Evolutionary conservation across 2,797 vertebrate genomes (phyloP), one percentile per base, ranked within the genome.

Genomic region (Argentina silus): DNA sequence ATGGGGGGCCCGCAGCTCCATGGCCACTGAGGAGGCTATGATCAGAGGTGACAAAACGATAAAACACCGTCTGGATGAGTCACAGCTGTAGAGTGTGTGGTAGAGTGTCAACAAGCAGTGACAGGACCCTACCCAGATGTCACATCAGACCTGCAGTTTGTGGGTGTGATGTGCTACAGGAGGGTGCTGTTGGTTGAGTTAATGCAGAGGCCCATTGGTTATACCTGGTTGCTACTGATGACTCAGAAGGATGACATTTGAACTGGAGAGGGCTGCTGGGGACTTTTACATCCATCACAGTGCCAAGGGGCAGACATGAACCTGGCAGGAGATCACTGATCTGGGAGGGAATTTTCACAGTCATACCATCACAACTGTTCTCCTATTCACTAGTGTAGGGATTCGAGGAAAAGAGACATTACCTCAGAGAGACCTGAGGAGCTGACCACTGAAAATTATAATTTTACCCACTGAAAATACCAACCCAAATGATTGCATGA

Each of bases 261-360:
- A 36, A 36, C 27, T 84, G 48, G 48, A 50, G 48, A 50, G 48
- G 48, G 48, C 3, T 50, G 14, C 10, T 11, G 48, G 48, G 48
- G 48, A 11, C 17, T 19, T 8, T 83, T 63, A 60, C 80, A 83
- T 84, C 80, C 83, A 69, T 88, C 85, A 78, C 69, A 60, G 67
- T 42, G 48, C 69, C 51, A 45, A 57, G 44, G 36, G 73, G 55
- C 59, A 72, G 79, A 86, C 80, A 19, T 42, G 53, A 78, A 80
- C 61, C 74, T 82, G 82, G 84, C 72, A 67, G 80, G 80, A 80
- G 74, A 69, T 80, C 74, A 68, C n/a, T 73, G 80, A 85, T 67
- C 75, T 43, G 19, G 47, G 81, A 74, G 65, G n/a, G 27, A 36
- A 4, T 4, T 36, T 36, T 36, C 27, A 36, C 27, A 36, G 27